Evolutionary conservation across 2,113 vertebrate genomes (phyloP).

Genomic region (Cyphomyrus discorhynchus): DNA sequence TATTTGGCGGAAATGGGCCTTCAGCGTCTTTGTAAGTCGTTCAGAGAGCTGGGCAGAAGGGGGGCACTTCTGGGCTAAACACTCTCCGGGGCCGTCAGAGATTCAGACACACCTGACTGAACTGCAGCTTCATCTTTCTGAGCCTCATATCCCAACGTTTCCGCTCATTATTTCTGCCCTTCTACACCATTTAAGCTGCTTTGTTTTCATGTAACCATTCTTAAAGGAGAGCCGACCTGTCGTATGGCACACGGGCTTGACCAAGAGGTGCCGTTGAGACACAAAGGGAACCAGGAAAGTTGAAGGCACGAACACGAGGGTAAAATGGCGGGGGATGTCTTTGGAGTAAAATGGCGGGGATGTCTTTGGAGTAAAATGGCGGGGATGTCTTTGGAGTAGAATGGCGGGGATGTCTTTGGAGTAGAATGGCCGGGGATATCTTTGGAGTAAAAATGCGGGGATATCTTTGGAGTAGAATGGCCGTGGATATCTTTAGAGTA

Average conservation of each 20-base stretch:
- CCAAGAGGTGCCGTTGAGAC: not conserved
- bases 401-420: not conserved
- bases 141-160: not conserved
- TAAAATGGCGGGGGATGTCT: not conserved
- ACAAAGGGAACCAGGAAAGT: not conserved
- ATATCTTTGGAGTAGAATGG: not conserved
- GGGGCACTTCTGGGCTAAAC: not conserved
- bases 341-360: not conserved
- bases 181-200: not conserved
- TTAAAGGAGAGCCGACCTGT: not conserved
- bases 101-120: not conserved
- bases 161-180: not conserved
- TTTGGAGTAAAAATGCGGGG: not conserved
- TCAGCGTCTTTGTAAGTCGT: not conserved
- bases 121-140: not conserved
- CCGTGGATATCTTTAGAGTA: not conserved
- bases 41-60: not conserved
- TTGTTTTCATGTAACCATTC: not conserved
- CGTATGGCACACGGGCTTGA: not conserved
- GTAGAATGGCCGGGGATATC: not conserved
- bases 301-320: not conserved
- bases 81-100: not conserved
- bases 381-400: not conserved
- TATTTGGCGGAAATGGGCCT: not conserved
- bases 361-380: not conserved